Evolutionary conservation across 2,888 invertebrate genomes (phyloP), one percentile per base, ranked within the genome.

Genomic region (Boloria selene): DNA sequence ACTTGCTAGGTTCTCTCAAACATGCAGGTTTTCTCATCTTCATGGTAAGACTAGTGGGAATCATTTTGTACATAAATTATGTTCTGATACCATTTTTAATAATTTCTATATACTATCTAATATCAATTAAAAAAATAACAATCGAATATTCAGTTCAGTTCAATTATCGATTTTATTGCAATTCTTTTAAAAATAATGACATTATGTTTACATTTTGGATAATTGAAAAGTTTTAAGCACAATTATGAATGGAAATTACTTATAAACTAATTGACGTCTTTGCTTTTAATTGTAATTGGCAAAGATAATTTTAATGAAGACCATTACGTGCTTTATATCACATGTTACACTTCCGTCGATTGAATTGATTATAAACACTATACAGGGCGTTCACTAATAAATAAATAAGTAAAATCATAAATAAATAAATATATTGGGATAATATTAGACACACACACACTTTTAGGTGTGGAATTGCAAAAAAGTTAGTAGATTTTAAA

Each of bases 81-180:
- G 31, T 10, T 4, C 44, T 14, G 0, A 26, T 56, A 42, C 13
- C 63, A 56, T 17, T 51, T 64, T 56, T 14, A 58, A 10, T 14
- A 17, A 38, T 31, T 26, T 38, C 13, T 38, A 64, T 17, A 26
- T 42, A 5, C 6, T 13, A 22, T 18, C 31, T 50, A 52, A 55
- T 56, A 62, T 16, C 61, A 66, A 65, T 62, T 47, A 65, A 56
- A 65, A 62, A 63, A 63, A 63, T 64, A 70, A 61, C 42, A 26
- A 31, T 42, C 17, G 52, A 56, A 44, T 42, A 55, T 59, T 61
- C 17, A 45, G 50, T 59, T 61, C 17, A 45, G 50, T 47, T 55
- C 47, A 63, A 60, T 67, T 68, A 66, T 66, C 55, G n/a, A 45
- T 44, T 69, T 69, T 56, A 67, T 67, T 56, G 47, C 51, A n/a